A percentile compares a stretch with the other conserved stretches of the same genome.
Conservation (phyloP, 1,140 invertebrate genomes). For the Brachionus manjavacas region DNA sequence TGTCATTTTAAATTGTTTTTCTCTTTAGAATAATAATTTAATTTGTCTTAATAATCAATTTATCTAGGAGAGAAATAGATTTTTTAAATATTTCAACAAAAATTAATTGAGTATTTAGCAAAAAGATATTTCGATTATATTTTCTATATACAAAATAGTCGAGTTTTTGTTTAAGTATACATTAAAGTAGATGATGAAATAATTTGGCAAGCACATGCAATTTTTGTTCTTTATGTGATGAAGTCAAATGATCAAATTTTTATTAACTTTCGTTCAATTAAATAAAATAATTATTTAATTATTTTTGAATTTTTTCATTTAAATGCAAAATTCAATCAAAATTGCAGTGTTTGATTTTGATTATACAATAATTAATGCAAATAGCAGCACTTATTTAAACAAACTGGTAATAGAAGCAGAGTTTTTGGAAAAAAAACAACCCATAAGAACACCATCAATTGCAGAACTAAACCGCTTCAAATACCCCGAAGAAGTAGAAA, state of each 20-base stretch:
- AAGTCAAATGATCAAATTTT: not conserved
- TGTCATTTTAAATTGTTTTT: not conserved
- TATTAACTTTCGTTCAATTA: not conserved
- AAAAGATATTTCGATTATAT: not conserved
- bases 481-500: constrained; percentile 2
- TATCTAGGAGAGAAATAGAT: not conserved
- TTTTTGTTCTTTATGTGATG: not conserved
- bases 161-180: not conserved
- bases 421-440: not conserved
- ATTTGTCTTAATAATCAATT: not conserved
- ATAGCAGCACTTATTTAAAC: constrained; percentile 6
- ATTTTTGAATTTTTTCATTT: not conserved
- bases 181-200: not conserved
- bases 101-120: not conserved
- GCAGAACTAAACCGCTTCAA: not conserved
- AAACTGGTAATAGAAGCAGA: constrained; percentile 23
- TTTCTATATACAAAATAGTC: not conserved
- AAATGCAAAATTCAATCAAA: not conserved
- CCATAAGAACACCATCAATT: not conserved
- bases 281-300: not conserved
- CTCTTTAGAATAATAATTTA: not conserved
- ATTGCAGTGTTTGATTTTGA: constrained; percentile 22
- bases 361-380: constrained; percentile 27
- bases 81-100: not conserved
- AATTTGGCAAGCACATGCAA: not conserved